Percentiles rank a stretch among this genome's conserved stretches.
Evolutionary conservation across 2,113 vertebrate genomes (phyloP).

Genomic region (Eptesicus fuscus): DNA sequence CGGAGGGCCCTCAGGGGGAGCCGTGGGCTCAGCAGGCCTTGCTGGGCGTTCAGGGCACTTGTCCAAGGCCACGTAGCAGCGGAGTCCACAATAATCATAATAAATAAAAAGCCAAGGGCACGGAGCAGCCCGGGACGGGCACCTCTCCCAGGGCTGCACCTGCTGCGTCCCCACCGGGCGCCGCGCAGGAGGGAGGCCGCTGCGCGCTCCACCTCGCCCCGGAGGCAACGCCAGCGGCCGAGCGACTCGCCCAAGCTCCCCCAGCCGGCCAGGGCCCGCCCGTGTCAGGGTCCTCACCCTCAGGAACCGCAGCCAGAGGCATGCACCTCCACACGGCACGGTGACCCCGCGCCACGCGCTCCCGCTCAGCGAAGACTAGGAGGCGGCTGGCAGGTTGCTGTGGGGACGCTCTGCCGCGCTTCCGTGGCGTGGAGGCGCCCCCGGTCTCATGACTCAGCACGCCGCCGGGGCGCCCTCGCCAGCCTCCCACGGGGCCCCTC

Average conservation of each 20-base stretch:
- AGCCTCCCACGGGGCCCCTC: too few relatives aligned
- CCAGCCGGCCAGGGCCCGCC: background rate
- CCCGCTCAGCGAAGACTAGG: background rate
- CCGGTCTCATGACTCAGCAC: background rate
- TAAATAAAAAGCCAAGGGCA: too few relatives aligned
- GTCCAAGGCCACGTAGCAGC: fast-evolving
- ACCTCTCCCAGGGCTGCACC: background rate
- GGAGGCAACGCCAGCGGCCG: background rate
- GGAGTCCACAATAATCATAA: too few relatives aligned
- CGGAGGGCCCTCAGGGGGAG: too few relatives aligned
- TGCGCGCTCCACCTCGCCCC: background rate
- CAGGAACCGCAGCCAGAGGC: background rate
- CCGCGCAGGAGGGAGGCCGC: fast-evolving
- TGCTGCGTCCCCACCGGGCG: background rate
- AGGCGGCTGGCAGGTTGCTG: background rate
- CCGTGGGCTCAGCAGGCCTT: fast-evolving
- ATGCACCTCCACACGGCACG: background rate
- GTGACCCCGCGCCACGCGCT: background rate
- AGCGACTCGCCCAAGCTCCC: background rate
- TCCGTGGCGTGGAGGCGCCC: background rate
- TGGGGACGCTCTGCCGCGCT: background rate
- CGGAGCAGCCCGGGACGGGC: background rate
- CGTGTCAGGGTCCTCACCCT: too few relatives aligned
- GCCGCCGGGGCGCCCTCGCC: too few relatives aligned
- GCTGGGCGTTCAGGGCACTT: background rate